A percentile compares a stretch with the other conserved stretches of the same genome.
phyloP scores from a whole-genome alignment of 2,797 vertebrate genomes.

The Euthynnus affinis region DNA sequence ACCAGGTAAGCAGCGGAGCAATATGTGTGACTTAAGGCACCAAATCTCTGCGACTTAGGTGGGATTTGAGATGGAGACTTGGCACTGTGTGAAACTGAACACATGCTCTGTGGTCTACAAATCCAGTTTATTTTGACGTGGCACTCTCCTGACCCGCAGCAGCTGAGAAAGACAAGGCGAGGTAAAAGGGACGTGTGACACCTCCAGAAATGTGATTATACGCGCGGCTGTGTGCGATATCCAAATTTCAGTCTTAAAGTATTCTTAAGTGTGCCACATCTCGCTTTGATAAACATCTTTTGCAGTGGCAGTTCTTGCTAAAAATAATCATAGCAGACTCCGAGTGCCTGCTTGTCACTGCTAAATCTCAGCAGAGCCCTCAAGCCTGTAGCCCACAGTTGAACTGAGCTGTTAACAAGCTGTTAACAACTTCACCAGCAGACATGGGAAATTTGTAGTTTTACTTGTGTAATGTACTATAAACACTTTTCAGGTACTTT shows the following conservation, averaged over 20 bases:
- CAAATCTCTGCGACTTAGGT: constrained; percentile 67
- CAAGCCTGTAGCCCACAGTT: constrained; percentile 70
- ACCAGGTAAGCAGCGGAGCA: constrained; percentile 68
- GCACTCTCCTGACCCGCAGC: constrained; percentile 55
- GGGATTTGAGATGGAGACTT: constrained; percentile 68
- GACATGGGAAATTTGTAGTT: constrained; percentile 53
- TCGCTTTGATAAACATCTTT: constrained; percentile 66
- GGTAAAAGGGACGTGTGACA: constrained; percentile 3
- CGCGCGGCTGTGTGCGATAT: background rate
- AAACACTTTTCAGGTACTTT: constrained; percentile 54
- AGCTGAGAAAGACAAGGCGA: constrained; percentile 3
- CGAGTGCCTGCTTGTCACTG: constrained; percentile 65
- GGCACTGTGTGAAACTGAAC: constrained; percentile 58
- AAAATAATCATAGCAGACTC: constrained; percentile 74
- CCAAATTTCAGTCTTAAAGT: constrained; percentile 35
- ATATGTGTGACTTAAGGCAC: constrained; percentile 72
- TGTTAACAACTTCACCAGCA: constrained; percentile 69
- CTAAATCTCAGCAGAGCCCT: constrained; percentile 73
- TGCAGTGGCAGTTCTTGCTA: constrained; percentile 56
- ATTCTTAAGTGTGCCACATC: constrained; percentile 55
- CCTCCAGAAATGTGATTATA: background rate
- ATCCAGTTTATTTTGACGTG: constrained; percentile 74
- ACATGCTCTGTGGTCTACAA: constrained; percentile 63
- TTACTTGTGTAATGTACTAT: constrained; percentile 43
- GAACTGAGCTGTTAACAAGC: constrained; percentile 77